Percentiles rank a stretch among this genome's conserved stretches.
phyloP scores from a whole-genome alignment of 2,888 invertebrate genomes.

The Acanthoscelides obtectus region DNA sequence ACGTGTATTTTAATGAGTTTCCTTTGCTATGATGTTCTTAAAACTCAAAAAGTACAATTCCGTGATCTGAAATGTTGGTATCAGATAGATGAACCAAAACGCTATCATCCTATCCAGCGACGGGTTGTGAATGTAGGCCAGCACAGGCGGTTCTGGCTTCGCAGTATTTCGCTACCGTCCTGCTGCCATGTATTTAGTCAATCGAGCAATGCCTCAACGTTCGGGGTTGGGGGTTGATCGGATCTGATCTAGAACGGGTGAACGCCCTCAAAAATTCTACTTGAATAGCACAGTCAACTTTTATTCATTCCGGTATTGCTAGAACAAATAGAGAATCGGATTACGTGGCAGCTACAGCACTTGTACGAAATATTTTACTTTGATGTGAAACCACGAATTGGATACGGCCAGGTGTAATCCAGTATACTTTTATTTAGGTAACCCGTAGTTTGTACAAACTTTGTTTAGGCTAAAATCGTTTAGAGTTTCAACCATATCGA shows the following conservation, averaged over 20 bases:
- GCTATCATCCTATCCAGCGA: not conserved
- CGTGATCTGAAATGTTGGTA: too few species aligned
- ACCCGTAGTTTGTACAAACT: too few species aligned
- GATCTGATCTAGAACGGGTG: not conserved
- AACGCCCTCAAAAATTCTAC: not conserved
- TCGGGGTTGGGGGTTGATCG: too few species aligned
- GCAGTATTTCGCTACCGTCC: not conserved
- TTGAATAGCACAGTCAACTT: not conserved
- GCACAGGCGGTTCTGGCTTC: not conserved
- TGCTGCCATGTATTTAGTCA: not conserved
- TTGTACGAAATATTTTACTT: too few species aligned
- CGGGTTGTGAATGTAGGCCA: not conserved
- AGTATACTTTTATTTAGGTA: too few species aligned
- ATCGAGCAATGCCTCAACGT: not conserved
- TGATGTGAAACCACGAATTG: too few species aligned
- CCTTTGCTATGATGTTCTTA: too few species aligned
- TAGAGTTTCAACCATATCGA: too few species aligned
- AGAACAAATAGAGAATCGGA: not conserved
- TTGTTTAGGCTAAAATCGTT: too few species aligned
- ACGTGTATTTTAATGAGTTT: too few species aligned
- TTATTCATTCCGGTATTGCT: not conserved
- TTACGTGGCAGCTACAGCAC: not conserved
- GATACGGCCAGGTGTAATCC: too few species aligned
- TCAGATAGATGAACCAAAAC: not conserved
- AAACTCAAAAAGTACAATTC: too few species aligned